Conservation (phyloP, 2,797 vertebrate genomes). For the Salmo trutta region DNA sequence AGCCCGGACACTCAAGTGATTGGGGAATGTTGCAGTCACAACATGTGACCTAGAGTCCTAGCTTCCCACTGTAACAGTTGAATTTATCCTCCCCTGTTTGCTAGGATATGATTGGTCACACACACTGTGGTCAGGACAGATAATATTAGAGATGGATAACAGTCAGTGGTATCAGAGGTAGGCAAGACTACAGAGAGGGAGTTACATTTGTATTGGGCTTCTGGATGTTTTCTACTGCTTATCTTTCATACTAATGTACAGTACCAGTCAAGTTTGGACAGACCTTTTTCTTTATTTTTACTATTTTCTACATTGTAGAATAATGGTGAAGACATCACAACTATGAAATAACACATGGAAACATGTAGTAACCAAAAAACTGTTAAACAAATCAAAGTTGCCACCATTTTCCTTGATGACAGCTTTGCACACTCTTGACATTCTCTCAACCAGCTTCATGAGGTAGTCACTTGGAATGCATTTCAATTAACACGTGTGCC, state of each 20-base stretch:
- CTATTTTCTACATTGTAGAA: too few relatives aligned
- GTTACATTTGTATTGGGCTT: not conserved
- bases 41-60: conserved; percentile 34
- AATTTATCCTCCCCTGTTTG: conserved; percentile 17
- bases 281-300: too few relatives aligned
- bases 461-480: too few relatives aligned
- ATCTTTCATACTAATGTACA: not conserved
- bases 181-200: not conserved
- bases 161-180: not conserved
- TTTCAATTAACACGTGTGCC: too few relatives aligned
- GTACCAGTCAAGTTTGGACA: too few relatives aligned
- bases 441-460: too few relatives aligned
- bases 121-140: not conserved
- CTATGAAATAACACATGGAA: too few relatives aligned
- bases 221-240: not conserved
- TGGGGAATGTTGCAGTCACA: conserved; percentile 55
- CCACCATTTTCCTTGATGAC: too few relatives aligned
- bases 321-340: too few relatives aligned
- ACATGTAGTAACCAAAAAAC: too few relatives aligned
- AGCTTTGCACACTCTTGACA: too few relatives aligned
- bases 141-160: not conserved
- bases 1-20: conserved; percentile 25
- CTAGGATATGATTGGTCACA: not conserved
- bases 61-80: conserved; percentile 38
- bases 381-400: too few relatives aligned